phyloP scores from a whole-genome alignment of 2,113 vertebrate species.

The Gobiocypris rarus region DNA sequence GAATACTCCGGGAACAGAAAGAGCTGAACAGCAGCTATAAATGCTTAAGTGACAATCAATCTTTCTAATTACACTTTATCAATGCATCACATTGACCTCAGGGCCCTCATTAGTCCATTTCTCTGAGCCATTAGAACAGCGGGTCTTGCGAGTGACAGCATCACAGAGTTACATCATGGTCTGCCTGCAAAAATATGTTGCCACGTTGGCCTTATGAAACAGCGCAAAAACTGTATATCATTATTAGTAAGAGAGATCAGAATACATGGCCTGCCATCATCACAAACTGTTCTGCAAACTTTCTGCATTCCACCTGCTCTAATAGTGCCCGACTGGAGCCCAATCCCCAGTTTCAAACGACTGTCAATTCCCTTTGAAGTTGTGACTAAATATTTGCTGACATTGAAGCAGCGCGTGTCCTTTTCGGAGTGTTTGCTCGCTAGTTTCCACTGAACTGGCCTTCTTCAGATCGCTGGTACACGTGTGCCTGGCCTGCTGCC shows the following conservation, averaged over 20 bases:
- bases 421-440: conserved; percentile 49
- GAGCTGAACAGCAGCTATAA: conserved; percentile 1
- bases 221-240: not conserved
- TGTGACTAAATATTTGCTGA: conserved; percentile 58
- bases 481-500: conserved; percentile 51
- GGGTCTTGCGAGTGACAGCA: not conserved
- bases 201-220: not conserved
- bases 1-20: not conserved
- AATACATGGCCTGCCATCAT: not conserved
- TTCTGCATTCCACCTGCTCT: conserved; percentile 11
- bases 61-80: conserved; percentile 3
- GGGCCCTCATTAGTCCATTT: conserved; percentile 15
- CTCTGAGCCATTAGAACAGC: conserved; percentile 1
- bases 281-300: conserved; percentile 9
- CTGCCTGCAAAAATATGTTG: not conserved
- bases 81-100: conserved; percentile 10
- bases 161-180: not conserved
- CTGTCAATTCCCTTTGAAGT: conserved; percentile 49
- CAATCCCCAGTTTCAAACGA: conserved; percentile 32
- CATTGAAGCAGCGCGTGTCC: conserved; percentile 43
- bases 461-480: conserved; percentile 52
- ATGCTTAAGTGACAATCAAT: conserved; percentile 10
- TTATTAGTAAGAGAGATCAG: not conserved
- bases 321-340: not conserved
- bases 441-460: conserved; percentile 52